Base-by-base conservation (phyloP, 2,888 invertebrate species). In the Brachypterus glaber region DNA sequence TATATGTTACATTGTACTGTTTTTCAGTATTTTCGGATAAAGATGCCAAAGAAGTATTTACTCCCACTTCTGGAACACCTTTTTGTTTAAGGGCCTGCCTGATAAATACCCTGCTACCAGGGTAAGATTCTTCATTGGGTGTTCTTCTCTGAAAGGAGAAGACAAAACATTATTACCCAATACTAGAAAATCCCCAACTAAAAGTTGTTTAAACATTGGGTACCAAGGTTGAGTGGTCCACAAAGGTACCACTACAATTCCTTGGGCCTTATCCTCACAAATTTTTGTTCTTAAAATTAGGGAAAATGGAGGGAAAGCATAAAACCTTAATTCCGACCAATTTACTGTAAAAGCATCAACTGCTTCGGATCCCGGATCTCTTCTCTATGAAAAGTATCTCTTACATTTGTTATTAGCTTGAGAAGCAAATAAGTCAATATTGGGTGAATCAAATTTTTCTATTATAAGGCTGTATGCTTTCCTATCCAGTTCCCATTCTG, bases 281-380 rank as follows among this genome's bases (percentile, higher is more conserved):
- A 57, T 52, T 37, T 57, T 27, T 2, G 40, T 35, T 40, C 42
- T 50, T 24, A 54, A 35, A 16, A 59, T 46, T 8, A 55, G 14
- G 2, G 47, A 45, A 42, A 58, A 58, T 2, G 55, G 43, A 5
- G 43, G 39, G 21, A 44, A 46, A 1, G 41, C 46, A 31, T 44
- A 45, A 14, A 46, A 42, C 17, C 15, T n/a, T 21, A 35, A 29
- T 4, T 41, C 18, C 2, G 13, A 27, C 48, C 47, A 41, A 42
- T 27, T 24, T 34, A 36, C 43, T 15, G 49, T 41, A n/a, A n/a
- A n/a, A n/a, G n/a, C n/a, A n/a, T n/a, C n/a, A n/a, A n/a, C n/a
- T n/a, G n/a, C n/a, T n/a, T n/a, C n/a, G n/a, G n/a, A n/a, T n/a
- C n/a, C n/a, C n/a, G n/a, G n/a, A n/a, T n/a, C n/a, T n/a, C n/a